Evolutionary conservation across 2,797 vertebrate species (phyloP).

Genomic region (Furcifer pardalis): DNA sequence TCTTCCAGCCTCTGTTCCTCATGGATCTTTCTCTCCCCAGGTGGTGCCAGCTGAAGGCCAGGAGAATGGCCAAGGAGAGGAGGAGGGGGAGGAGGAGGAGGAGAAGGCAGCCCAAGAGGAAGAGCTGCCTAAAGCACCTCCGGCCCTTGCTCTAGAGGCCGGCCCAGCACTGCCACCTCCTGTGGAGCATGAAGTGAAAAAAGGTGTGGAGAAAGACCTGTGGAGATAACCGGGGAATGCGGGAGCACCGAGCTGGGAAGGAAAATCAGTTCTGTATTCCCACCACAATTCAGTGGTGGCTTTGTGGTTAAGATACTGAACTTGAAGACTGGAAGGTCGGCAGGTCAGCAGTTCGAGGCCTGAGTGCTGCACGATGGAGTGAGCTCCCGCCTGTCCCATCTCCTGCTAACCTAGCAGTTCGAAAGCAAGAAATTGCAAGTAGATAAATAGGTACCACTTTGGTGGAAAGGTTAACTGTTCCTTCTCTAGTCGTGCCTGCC

Average conservation of each 20-base stretch:
- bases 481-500: too few relatives aligned
- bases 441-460: too few relatives aligned
- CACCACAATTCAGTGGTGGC: too few relatives aligned
- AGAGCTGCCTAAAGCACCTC: conserved; percentile 75
- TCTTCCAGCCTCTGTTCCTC: background rate
- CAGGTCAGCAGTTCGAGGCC: too few relatives aligned
- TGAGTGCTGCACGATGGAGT: too few relatives aligned
- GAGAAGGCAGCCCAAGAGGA: conserved; percentile 71
- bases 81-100: conserved; percentile 82
- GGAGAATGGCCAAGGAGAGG: conserved; percentile 86
- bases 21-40: conserved; percentile 57
- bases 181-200: conserved; percentile 80
- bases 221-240: too few relatives aligned
- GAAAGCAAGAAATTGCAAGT: too few relatives aligned
- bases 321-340: too few relatives aligned
- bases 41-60: conserved; percentile 85
- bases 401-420: too few relatives aligned
- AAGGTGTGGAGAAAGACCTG: conserved; percentile 71
- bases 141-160: conserved; percentile 73
- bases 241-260: background rate
- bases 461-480: too few relatives aligned
- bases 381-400: too few relatives aligned
- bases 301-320: too few relatives aligned
- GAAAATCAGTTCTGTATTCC: background rate
- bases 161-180: conserved; percentile 68